Base-by-base conservation (phyloP, 1,140 invertebrate genomes). In the Pseudomyrmex sp. region DNA sequence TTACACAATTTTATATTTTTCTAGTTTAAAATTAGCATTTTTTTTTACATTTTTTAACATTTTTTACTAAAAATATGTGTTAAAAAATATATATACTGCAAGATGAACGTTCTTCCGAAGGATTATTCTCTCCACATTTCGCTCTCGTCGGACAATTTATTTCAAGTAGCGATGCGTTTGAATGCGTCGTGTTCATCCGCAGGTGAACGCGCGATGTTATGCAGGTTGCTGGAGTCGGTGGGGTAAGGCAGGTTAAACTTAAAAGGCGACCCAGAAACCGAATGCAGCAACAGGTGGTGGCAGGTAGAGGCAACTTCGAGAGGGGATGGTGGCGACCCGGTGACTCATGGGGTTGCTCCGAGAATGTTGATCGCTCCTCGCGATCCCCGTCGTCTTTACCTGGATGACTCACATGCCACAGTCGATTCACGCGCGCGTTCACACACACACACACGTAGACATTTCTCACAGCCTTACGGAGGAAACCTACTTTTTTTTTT, bases 341-440 rank as follows among this genome's bases (percentile, higher is more conserved):
- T 92, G 91, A 92, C 87, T 89, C 91, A 91, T 84, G 86, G 91
- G 90, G 91, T 90, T 91, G 87, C 89, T 90, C 90, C 88, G 79
- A 82, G 90, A 91, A 92, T 92, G 88, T 87, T 83, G 85, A 87
- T 82, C 86, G 87, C 79, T 90, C 74, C 54, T 85, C 75, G 59
- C 62, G 56, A 50, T 54, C 65, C 44, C 69, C 77, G n/a, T 68
- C 63, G 23, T 87, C 87, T 83, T 89, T 87, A 87, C 87, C 87
- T 80, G 87, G 79, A 62, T 89, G 87, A 89, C 86, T 89, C 87
- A 88, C 87, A 76, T 83, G 63, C 84, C 74, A 73, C 20, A 23
- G 75, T 83, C 66, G 54, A 54, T 46, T 44, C 13, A 44, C 26
- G 58, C 52, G 46, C 18, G 48, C 75, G 15, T 87, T 35, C 35